Base-by-base conservation (phyloP, 2,888 invertebrate genomes). In the Drosophila mimetica region DNA sequence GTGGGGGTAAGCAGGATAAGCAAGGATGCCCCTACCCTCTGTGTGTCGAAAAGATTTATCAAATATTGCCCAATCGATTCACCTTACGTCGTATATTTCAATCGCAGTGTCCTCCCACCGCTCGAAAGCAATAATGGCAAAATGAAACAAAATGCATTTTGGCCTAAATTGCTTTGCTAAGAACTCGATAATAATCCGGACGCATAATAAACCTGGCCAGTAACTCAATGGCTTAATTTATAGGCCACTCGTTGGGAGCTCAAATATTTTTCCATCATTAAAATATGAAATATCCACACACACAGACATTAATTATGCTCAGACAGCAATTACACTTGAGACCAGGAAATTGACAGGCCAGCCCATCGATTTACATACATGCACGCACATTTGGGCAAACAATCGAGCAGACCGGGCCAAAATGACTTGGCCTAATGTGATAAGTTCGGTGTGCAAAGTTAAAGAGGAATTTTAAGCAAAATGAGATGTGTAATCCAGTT, bases 401-500 rank as follows among this genome's bases (percentile, higher is more conserved):
- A 63, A 16, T 47, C 16, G 13, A 30, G 46, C 16, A 1, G 13
- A n/a, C 7, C 42, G 2, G n/a, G 14, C 16, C 14, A 46, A 9
- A 28, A 16, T 16, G 44, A 6, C 16, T 34, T 34, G 37, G 20
- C 6, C 16, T n/a, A 30, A 18, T 41, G 20, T 37, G 37, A 61
- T 55, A 32, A 32, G 47, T 32, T 42, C 22, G n/a, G 30, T 54
- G 16, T 42, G 47, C 47, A 42, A 37, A 34, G 16, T 66, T 72
- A 44, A 51, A 72, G 67, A 32, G 74, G 34, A 58, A 52, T 65
- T 63, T 67, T 52, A 69, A 66, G 65, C 73, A 58, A 76, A 79
- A 79, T 70, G 76, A 63, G 75, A 76, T 81, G 75, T 65, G 75
- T 70, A 75, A 87, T 85, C 82, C 75, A 71, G 72, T 76, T 75